Conservation (phyloP, 2,113 vertebrate genomes). For the Hiodon tergisus region DNA sequence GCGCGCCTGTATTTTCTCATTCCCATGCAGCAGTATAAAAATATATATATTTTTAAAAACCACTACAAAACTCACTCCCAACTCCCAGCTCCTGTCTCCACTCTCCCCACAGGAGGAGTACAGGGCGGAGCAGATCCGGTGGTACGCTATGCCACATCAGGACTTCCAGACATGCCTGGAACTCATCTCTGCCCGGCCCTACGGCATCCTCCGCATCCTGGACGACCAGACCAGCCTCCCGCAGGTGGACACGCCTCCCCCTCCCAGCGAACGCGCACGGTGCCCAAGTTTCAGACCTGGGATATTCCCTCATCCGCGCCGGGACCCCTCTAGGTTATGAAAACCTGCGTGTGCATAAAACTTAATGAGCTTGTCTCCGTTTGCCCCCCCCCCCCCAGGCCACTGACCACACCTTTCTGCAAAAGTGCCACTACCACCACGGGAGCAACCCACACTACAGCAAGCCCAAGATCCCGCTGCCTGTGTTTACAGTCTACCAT, state of each 20-base stretch:
- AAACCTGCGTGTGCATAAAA: neutral
- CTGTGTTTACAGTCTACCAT: slow-evolving; percentile 84
- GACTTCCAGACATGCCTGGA: slow-evolving; percentile 67
- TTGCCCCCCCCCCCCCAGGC: slow-evolving; percentile 56
- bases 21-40: too few species aligned
- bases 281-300: neutral
- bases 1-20: too few species aligned
- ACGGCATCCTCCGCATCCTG: slow-evolving; percentile 79
- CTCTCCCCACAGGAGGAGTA: slow-evolving; percentile 73
- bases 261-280: neutral
- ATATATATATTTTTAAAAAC: too few species aligned
- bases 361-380: slow-evolving; percentile 5
- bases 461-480: slow-evolving; percentile 83
- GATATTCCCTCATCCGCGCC: neutral
- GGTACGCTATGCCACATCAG: slow-evolving; percentile 63
- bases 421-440: slow-evolving; percentile 92
- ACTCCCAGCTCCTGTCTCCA: slow-evolving; percentile 7
- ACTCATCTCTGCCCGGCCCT: slow-evolving; percentile 70
- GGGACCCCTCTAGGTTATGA: neutral
- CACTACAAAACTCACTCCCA: too few species aligned
- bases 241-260: slow-evolving; percentile 60
- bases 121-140: slow-evolving; percentile 68
- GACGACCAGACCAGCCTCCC: slow-evolving; percentile 80
- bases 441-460: slow-evolving; percentile 67
- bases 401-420: slow-evolving; percentile 91